Evolutionary conservation across 1,140 invertebrate species (phyloP).

Genomic region (Aphaenogaster rudis): DNA sequence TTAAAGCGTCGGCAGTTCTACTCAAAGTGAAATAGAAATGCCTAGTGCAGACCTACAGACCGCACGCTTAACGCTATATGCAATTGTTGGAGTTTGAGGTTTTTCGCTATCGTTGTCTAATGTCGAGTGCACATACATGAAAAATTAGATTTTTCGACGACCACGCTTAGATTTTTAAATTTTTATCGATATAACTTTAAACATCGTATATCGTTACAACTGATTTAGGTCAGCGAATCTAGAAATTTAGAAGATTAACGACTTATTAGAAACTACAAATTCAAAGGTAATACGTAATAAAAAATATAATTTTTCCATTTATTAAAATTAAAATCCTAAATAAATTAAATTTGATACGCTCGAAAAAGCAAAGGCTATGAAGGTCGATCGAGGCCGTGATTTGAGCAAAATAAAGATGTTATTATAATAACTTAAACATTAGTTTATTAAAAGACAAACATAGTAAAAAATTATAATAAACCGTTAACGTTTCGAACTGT

Average conservation of each 20-base stretch:
- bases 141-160: not conserved
- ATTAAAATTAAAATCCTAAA: not conserved
- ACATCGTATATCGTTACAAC: not conserved
- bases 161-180: not conserved
- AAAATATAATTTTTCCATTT: not conserved
- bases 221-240: not conserved
- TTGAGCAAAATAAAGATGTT: too few relatives aligned
- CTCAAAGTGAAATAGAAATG: slow-evolving; percentile 46
- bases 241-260: not conserved
- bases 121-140: not conserved
- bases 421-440: too few relatives aligned
- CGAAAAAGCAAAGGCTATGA: too few relatives aligned
- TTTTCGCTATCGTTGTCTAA: not conserved
- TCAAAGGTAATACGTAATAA: not conserved
- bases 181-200: not conserved
- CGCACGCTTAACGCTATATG: not conserved
- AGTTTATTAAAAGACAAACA: too few relatives aligned
- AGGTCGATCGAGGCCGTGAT: too few relatives aligned
- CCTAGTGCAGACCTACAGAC: not conserved
- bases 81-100: not conserved
- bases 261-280: not conserved
- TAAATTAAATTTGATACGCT: too few relatives aligned
- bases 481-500: too few relatives aligned
- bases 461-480: too few relatives aligned
- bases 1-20: slow-evolving; percentile 27